Conservation (phyloP, 2,113 vertebrate species). For the Microtus oregoni region DNA sequence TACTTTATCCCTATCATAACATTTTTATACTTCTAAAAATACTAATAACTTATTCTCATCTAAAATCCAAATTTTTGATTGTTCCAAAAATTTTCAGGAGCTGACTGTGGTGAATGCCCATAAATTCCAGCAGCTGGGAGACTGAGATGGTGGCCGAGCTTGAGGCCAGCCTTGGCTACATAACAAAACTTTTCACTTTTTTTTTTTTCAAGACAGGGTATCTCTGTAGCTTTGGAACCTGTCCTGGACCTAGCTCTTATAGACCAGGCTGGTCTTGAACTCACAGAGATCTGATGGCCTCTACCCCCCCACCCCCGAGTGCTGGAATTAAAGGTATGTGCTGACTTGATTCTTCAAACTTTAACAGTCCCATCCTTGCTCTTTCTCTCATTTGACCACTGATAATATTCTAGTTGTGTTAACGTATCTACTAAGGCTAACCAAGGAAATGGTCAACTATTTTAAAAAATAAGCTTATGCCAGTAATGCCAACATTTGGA, state of each 20-base stretch:
- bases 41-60: slow-evolving; percentile 5
- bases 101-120: not conserved
- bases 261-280: not conserved
- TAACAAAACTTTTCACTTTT: not conserved
- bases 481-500: not conserved
- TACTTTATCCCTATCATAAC: not conserved
- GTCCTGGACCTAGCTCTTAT: too few species aligned
- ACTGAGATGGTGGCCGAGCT: too few species aligned
- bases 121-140: not conserved
- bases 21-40: slow-evolving; percentile 28
- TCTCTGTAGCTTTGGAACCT: too few species aligned
- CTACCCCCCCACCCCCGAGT: not conserved
- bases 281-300: not conserved
- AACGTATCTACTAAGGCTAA: slow-evolving; percentile 1
- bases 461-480: not conserved
- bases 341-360: slow-evolving; percentile 19
- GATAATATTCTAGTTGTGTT: not conserved
- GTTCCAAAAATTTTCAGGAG: not conserved
- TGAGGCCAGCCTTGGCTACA: not conserved
- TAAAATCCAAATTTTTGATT: slow-evolving; percentile 24
- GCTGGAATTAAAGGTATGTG: not conserved
- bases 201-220: too few species aligned
- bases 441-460: not conserved
- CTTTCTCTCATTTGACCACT: not conserved
- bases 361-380: not conserved